Evolutionary conservation across 2,888 invertebrate genomes (phyloP).

Genomic region (Eremobia ochroleuca): DNA sequence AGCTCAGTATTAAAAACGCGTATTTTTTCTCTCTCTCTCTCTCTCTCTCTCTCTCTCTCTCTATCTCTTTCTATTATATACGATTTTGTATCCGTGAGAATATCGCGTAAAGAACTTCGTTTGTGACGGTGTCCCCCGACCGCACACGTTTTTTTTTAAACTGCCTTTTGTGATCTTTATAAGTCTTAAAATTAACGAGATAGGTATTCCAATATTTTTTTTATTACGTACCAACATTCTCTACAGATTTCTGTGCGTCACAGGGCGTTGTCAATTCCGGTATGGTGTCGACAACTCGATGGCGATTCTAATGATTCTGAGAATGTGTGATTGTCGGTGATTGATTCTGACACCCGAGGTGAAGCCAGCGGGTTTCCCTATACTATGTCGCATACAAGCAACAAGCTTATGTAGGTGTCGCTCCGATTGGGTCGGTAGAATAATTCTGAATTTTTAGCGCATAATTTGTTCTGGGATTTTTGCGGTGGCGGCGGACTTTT

Average conservation of each 20-base stretch:
- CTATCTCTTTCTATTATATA: no score
- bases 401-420: constrained; percentile 9
- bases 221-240: constrained; percentile 8
- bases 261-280: constrained; percentile 59
- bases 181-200: not conserved
- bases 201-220: not conserved
- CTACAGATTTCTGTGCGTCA: constrained; percentile 44
- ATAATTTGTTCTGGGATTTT: constrained; percentile 14
- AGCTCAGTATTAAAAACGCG: no score
- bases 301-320: constrained; percentile 51
- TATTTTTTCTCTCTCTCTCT: no score
- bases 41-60: no score
- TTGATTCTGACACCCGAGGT: constrained; percentile 57
- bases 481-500: not conserved
- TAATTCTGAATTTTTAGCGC: not conserved
- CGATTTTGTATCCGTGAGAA: no score
- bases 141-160: no score
- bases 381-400: not conserved
- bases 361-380: constrained; percentile 51
- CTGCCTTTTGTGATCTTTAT: not conserved
- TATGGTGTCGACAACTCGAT: constrained; percentile 43
- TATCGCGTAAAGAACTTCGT: no score
- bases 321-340: constrained; percentile 59
- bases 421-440: constrained; percentile 1
- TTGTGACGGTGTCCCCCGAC: no score